phyloP scores from a whole-genome alignment of 1,140 invertebrate species.

The Brachystomella parvula region DNA sequence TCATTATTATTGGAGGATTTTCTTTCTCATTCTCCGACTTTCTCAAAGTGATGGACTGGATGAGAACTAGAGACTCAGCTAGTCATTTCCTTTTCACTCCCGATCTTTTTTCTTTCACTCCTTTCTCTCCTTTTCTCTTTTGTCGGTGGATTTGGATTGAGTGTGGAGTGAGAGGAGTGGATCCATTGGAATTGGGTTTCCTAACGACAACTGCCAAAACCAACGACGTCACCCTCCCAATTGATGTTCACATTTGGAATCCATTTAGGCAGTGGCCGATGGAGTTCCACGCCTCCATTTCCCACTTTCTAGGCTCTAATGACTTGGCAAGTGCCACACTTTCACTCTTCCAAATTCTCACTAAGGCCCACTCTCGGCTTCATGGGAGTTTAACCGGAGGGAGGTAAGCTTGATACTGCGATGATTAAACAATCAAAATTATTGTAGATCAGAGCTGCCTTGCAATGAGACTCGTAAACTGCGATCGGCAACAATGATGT shows the following conservation, averaged over 20 bases:
- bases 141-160: background rate
- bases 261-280: background rate
- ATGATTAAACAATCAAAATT: too few relatives aligned
- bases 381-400: too few relatives aligned
- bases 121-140: background rate
- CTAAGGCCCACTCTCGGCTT: too few relatives aligned
- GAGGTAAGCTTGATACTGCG: too few relatives aligned
- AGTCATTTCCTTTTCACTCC: background rate
- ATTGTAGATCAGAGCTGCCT: too few relatives aligned
- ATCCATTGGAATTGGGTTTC: background rate
- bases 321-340: too few relatives aligned
- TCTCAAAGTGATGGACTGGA: background rate
- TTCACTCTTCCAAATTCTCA: too few relatives aligned
- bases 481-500: too few relatives aligned
- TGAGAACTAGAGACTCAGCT: background rate
- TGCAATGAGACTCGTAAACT: too few relatives aligned
- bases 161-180: background rate
- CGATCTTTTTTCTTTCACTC: background rate
- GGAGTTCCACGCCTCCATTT: background rate
- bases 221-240: background rate
- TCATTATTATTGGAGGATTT: too few relatives aligned
- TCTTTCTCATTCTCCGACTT: background rate
- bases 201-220: slow-evolving; percentile 6
- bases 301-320: too few relatives aligned
- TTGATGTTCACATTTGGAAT: slow-evolving; percentile 1